phyloP scores from a whole-genome alignment of 2,113 vertebrate species.

The Petaurus breviceps region DNA sequence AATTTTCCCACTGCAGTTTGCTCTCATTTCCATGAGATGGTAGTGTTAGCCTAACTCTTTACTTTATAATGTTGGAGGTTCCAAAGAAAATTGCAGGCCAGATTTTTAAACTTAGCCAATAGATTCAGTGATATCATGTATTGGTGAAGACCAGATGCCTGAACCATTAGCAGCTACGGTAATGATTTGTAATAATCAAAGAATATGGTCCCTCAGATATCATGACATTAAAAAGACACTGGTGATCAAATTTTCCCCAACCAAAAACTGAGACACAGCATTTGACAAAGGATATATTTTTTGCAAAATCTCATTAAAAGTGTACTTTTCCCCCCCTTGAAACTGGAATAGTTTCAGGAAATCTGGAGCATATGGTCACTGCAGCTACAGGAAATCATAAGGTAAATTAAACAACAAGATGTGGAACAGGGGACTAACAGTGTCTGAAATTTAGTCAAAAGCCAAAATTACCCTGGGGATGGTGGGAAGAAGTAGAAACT shows the following conservation, averaged over 20 bases:
- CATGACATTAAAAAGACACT: background rate
- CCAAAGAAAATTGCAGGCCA: background rate
- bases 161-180: background rate
- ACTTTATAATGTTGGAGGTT: too few species aligned
- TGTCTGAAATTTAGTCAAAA: background rate
- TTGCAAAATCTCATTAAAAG: background rate
- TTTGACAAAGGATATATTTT: background rate
- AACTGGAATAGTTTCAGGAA: background rate
- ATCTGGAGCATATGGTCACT: background rate
- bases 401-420: background rate
- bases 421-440: background rate
- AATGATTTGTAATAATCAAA: background rate
- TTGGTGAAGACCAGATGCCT: background rate
- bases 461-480: background rate
- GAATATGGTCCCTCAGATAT: background rate
- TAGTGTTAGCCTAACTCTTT: slow-evolving; percentile 23
- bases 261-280: background rate
- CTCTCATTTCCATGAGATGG: slow-evolving; percentile 57
- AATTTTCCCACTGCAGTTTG: background rate
- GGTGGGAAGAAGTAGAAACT: background rate
- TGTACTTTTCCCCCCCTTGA: background rate
- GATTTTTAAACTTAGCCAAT: background rate
- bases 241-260: background rate
- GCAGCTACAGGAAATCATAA: background rate
- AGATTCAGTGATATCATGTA: background rate